A percentile compares a stretch with the other conserved stretches of the same genome.
Conservation (phyloP, 2,888 invertebrate species). For the Notocelia uddmanniana region DNA sequence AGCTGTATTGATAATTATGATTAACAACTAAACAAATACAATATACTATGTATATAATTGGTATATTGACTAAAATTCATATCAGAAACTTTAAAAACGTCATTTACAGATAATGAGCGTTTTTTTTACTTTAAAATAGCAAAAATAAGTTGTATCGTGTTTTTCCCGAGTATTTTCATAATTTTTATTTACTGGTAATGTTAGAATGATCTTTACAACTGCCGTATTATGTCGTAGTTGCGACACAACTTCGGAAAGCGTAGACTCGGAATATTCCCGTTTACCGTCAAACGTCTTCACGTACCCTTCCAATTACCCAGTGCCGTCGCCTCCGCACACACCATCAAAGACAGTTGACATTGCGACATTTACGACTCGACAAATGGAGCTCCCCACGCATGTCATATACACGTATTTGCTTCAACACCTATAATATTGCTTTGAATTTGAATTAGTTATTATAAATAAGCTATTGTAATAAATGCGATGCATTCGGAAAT, state of each 20-base stretch:
- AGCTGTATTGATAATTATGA: too few relatives aligned
- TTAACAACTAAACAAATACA: too few relatives aligned
- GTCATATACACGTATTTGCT: slow-evolving; percentile 6
- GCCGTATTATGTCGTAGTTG: not conserved
- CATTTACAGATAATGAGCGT: too few relatives aligned
- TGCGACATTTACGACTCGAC: slow-evolving; percentile 18
- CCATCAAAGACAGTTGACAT: slow-evolving; percentile 31
- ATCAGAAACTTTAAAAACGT: too few relatives aligned
- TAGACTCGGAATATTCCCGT: slow-evolving; percentile 19
- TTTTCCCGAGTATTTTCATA: too few relatives aligned
- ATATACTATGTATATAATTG: too few relatives aligned
- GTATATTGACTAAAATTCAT: too few relatives aligned
- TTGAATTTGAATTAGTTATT: not conserved
- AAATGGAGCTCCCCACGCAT: not conserved
- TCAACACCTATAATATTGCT: not conserved
- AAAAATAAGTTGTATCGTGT: too few relatives aligned
- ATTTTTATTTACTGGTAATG: too few relatives aligned
- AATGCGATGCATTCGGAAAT: too few relatives aligned
- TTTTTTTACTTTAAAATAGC: too few relatives aligned
- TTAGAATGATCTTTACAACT: too few relatives aligned
- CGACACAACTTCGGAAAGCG: not conserved
- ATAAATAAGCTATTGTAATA: not conserved
- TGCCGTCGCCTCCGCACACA: slow-evolving; percentile 20
- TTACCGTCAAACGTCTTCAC: slow-evolving; percentile 10
- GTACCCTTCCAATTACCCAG: slow-evolving; percentile 23